Evolutionary conservation across 2,113 vertebrate genomes (phyloP), one percentile per base, ranked within the genome.

Genomic region (Mustela lutreola): DNA sequence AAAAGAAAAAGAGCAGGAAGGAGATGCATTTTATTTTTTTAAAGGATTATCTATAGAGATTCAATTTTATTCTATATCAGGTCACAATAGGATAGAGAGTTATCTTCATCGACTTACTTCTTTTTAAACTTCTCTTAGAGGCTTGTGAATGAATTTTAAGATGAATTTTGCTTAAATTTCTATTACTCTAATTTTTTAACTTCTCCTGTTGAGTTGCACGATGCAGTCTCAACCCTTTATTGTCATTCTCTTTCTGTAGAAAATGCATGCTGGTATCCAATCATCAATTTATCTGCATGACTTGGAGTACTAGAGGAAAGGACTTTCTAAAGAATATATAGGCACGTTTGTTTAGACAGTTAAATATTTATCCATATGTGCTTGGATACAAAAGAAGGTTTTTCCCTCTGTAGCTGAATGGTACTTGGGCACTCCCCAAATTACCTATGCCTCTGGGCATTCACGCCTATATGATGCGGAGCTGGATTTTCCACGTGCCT

Each of bases 161-260:
- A 95, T 79, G 53, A 96, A 19, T 45, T 50, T 95, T 79, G 18
- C 19, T 73, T 50, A 95, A n/a, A 88, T 92, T 97, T 87, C 16
- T 18, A 81, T 2, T 73, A n/a, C 36, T 95, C 22, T 94, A 90
- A 92, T 53, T 94, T 92, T 86, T 97, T 88, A 95, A 89, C 39
- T 15, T 67, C 7, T 88, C 10, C 58, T 86, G 53, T 79, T 73
- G 81, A 94, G 31, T 86, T 97, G 42, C 7, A 63, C 42, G 78
- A 62, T 89, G 88, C 19, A 85, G n/a, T 67, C 2, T 45, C 62
- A 95, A 95, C 87, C 12, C 50, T 94, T 94, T 79, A 36, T 89
- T 81, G 33, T 81, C 87, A 88, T 60, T 89, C n/a, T 87, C 28
- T 91, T 84, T 70, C 56, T 95, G 50, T 7, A 87, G 78, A 93